Base-by-base conservation (phyloP, 1,140 invertebrate genomes). In the Pseudomyrmex cubaensis region DNA sequence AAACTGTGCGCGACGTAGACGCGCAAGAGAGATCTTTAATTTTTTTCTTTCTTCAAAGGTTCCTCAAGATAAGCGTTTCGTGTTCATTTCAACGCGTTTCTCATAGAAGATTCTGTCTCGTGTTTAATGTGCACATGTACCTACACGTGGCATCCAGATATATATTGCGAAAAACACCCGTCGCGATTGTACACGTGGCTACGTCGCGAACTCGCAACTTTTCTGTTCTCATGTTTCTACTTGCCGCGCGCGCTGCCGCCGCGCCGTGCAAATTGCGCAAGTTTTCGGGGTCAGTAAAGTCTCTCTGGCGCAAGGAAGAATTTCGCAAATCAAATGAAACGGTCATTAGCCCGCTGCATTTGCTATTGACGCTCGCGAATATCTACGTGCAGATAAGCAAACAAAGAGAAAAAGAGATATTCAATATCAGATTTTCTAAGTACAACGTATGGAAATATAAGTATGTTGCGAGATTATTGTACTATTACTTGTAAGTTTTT, bases 71-170 rank as follows among this genome's bases (percentile, higher is more conserved):
- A 35, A 35, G 35, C 5, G 5, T 25, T 25, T 25, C 2, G 25
- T 25, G 35, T n/a, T n/a, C 13, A 20, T 70, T 80, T 54, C 59
- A 54, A 80, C 76, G 70, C 44, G 72, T 59, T 70, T 17, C 54
- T 52, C 50, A 13, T 12, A 35, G 48, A n/a, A 44, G 0, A 35
- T 35, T 7, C 66, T n/a, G 64, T 70, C 54, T 78, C 76, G 35
- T 25, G 44, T 70, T 78, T 48, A 56, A 70, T 59, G 22, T 70
- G 66, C 64, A 13, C 64, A 69, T 48, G 57, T 48, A 17, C 25
- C 35, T 52, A 57, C 8, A 59, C 15, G 25, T 7, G n/a, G 56
- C 35, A 52, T 10, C 69, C 64, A 70, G 13, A 9, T 4, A 69
- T 35, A 44, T 2, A 78, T 15, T 20, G 44, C 48, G 48, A 69